Evolutionary conservation across 2,113 vertebrate species (phyloP), one percentile per base, ranked within the genome.

Genomic region (Hepsetus odoe): DNA sequence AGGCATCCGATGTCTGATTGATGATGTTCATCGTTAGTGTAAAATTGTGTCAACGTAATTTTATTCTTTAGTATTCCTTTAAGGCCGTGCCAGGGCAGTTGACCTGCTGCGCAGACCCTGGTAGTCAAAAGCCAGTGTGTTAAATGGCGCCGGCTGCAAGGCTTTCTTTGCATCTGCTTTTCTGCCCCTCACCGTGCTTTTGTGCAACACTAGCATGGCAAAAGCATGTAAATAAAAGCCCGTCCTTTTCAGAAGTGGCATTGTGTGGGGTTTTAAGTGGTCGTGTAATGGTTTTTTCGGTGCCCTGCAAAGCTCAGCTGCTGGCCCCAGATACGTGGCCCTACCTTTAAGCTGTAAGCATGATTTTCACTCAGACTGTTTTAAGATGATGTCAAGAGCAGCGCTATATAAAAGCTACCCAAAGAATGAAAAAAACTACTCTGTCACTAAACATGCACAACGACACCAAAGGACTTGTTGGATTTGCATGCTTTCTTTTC

Each of bases 121-220:
- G 55, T 77, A 72, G 72, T 72, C 79, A 66, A 83, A 76, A 80
- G 71, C 69, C 61, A 24, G 74, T 35, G 9, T 64, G 66, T 62
- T 75, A 76, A 82, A 80, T 67, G 55, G 58, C 66, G 76, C 69
- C 46, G 67, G 74, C 67, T 35, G 33, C n/a, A 44, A 1, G 16
- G 77, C 77, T 70, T 84, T 80, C 55, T 72, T 79, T 51, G 61
- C 71, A 62, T 78, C 82, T 61, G 75, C 77, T 72, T 71, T 40
- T 77, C 59, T 64, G 56, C 65, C 84, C 46, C 76, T 83, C 20
- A n/a, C 80, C 30, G 69, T 11, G 82, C 64, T 46, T 83, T 85
- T 85, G 77, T 86, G 59, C 76, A 18, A 20, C 61, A 66, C 42
- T 51, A 69, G 66, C 79, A 33, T 65, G 59, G 69, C n/a, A 74